These are phyloP conservation scores for Cercopithecus neglectus DNA, from an alignment of 2,797 vertebrate species.

Conservation along the genomic window DNA sequence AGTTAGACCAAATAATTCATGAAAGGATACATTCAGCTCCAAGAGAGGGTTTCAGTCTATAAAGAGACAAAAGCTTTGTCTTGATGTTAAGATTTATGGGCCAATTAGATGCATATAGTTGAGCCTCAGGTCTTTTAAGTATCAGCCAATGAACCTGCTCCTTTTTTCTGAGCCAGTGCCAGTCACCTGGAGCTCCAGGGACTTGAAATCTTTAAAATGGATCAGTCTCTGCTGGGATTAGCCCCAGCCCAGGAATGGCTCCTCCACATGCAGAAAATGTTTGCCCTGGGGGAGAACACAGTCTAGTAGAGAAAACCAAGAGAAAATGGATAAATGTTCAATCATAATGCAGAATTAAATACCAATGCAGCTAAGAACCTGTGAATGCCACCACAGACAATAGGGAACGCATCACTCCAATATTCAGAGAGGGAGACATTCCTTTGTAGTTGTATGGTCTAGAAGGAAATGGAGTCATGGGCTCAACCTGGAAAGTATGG, in stretches of 20 bases:
- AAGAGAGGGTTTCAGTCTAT: not conserved
- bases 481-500: not conserved
- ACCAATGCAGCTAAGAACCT: not conserved
- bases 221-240: not conserved
- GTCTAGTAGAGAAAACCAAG: not conserved
- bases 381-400: not conserved
- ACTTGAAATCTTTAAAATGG: constrained; percentile 25
- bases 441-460: not conserved
- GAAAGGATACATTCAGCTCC: not conserved
- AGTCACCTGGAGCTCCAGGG: not conserved
- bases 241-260: not conserved
- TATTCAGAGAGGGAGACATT: not conserved
- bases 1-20: not conserved
- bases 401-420: not conserved
- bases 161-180: not conserved
- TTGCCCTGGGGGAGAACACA: not conserved
- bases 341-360: not conserved
- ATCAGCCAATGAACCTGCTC: not conserved
- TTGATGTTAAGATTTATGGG: constrained; percentile 13
- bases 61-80: not conserved
- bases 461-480: not conserved
- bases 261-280: not conserved
- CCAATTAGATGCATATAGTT: not conserved
- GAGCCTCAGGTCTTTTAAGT: not conserved
- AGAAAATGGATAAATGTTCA: not conserved